Evolutionary conservation across 1,140 invertebrate species (phyloP).

Genomic region (Drosophila chauvacae): DNA sequence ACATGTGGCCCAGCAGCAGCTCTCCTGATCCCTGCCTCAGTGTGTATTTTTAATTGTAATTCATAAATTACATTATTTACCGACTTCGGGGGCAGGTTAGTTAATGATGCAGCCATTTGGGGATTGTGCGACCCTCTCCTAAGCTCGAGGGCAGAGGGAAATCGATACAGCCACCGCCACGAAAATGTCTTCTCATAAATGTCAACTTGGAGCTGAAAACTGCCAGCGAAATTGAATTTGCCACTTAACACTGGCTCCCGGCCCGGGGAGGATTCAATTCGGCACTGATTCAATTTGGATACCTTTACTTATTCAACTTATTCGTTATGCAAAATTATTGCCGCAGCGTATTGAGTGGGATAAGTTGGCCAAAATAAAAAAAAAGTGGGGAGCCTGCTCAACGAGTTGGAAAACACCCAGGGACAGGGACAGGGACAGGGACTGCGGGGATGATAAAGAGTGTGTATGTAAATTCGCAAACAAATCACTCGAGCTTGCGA

Average conservation of each 20-base stretch:
- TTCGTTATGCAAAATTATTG: constrained; percentile 80
- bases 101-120: constrained; percentile 54
- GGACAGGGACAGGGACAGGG: constrained; percentile 61
- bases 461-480: constrained; percentile 77
- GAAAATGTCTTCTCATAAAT: constrained; percentile 48
- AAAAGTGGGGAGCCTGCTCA: constrained; percentile 51
- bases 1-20: constrained; percentile 27
- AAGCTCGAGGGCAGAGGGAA: constrained; percentile 1
- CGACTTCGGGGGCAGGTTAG: constrained; percentile 32
- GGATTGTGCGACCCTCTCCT: constrained; percentile 2
- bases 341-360: constrained; percentile 42
- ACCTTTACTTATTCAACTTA: constrained; percentile 65
- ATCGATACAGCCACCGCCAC: constrained; percentile 37
- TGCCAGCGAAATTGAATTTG: constrained; percentile 65
- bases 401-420: constrained; percentile 76
- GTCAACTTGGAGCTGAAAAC: constrained; percentile 42
- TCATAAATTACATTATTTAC: constrained; percentile 72
- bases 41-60: constrained; percentile 73
- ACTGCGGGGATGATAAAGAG: constrained; percentile 8
- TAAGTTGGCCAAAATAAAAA: constrained; percentile 5
- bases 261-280: constrained; percentile 33
- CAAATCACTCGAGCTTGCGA: constrained; percentile 76
- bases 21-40: constrained; percentile 5
- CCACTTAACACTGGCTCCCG: constrained; percentile 31
- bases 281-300: constrained; percentile 72